Conservation (phyloP, 2,113 vertebrate species). For the Brachyistius frenatus region DNA sequence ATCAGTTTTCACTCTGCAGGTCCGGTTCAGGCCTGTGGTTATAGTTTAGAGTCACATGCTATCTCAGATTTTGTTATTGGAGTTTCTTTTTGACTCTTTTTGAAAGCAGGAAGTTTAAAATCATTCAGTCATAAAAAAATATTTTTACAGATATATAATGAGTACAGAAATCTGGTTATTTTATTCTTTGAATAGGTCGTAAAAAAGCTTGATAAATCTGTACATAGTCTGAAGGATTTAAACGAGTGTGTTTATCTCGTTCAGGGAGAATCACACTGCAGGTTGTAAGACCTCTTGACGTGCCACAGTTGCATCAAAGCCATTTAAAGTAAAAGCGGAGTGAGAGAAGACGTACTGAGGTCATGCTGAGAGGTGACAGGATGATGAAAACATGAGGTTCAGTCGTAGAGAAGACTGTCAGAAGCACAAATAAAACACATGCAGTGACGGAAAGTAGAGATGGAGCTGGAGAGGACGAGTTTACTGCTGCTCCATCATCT, state of each 20-base stretch:
- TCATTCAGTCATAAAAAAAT: too few species aligned
- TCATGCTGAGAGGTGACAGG: conserved; percentile 49
- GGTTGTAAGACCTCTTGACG: conserved; percentile 56
- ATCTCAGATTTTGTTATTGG: too few species aligned
- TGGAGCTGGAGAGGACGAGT: not conserved
- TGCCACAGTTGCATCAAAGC: conserved; percentile 65
- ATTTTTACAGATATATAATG: too few species aligned
- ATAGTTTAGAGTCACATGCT: too few species aligned
- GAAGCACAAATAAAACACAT: conserved; percentile 40
- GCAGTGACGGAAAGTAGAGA: conserved; percentile 40
- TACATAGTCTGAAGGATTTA: too few species aligned
- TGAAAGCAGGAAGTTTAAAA: too few species aligned
- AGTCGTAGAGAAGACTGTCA: not conserved
- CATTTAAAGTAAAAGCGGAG: conserved; percentile 50
- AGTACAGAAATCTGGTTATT: too few species aligned
- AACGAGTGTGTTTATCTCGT: not conserved
- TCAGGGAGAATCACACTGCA: not conserved
- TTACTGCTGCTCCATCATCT: not conserved
- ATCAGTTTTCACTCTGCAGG: too few species aligned
- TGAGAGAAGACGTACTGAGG: conserved; percentile 21
- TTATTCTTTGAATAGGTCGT: too few species aligned
- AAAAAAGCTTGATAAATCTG: too few species aligned
- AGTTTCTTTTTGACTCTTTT: too few species aligned
- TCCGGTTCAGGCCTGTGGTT: too few species aligned
- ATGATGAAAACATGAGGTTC: not conserved